phyloP scores from a whole-genome alignment of 2,888 invertebrate species.

The Tachina fera region DNA sequence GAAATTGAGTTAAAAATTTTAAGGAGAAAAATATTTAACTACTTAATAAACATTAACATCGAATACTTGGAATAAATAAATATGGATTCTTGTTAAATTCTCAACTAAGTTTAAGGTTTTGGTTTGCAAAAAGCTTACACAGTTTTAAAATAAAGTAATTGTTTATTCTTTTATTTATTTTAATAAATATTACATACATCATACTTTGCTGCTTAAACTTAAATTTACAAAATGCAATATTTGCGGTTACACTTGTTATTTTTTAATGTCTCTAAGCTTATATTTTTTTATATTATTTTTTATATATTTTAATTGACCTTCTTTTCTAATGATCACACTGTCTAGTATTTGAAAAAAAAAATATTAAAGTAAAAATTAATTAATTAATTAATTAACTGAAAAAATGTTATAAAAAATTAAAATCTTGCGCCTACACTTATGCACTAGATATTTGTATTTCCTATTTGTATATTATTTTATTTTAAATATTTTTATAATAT shows the following conservation, averaged over 20 bases:
- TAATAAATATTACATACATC: slow-evolving; percentile 58
- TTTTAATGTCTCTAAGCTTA: slow-evolving; percentile 36
- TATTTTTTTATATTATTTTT: slow-evolving; percentile 25
- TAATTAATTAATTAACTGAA: slow-evolving; percentile 17
- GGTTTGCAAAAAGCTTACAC: slow-evolving; percentile 3
- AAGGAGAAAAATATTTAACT: not conserved
- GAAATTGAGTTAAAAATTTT: slow-evolving; percentile 1
- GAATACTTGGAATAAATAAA: slow-evolving; percentile 14
- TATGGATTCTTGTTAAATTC: not conserved
- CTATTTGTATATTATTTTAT: not conserved
- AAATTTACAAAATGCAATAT: slow-evolving; percentile 46
- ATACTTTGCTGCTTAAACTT: slow-evolving; percentile 20
- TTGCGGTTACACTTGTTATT: slow-evolving; percentile 10
- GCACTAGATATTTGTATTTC: slow-evolving; percentile 41
- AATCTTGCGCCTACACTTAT: slow-evolving; percentile 61
- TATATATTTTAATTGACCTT: slow-evolving; percentile 73
- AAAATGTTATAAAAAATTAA: slow-evolving; percentile 10
- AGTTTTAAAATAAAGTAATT: slow-evolving; percentile 21
- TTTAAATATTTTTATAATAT: slow-evolving; percentile 3
- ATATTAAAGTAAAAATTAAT: slow-evolving; percentile 1
- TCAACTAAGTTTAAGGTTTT: not conserved
- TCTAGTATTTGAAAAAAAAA: slow-evolving; percentile 58
- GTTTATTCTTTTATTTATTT: not conserved
- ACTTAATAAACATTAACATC: slow-evolving; percentile 49
- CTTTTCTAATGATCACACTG: slow-evolving; percentile 74